Evolutionary conservation across 1,140 invertebrate genomes (phyloP), one percentile per base, ranked within the genome.

Genomic region (Bombus balteatus): DNA sequence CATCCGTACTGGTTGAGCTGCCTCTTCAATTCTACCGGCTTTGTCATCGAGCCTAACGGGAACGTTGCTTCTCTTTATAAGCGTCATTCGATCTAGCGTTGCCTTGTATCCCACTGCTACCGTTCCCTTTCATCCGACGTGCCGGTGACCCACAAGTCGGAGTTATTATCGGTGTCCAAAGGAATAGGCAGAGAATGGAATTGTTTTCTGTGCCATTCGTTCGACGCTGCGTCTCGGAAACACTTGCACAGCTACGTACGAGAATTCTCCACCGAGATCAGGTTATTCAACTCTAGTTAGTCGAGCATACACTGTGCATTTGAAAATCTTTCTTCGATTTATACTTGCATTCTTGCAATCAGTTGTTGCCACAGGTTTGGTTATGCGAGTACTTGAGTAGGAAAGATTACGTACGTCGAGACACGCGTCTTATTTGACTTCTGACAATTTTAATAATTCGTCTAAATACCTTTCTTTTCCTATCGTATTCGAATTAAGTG

Each of bases 161-260:
- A 65, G 75, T 77, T 77, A 77, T 77, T 77, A 77, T 77, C 75
- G 75, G 28, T 77, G 57, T 39, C 57, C 57, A 77, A 77, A 77
- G 75, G 57, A 77, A 65, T 41, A 25, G 15, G 13, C 28, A 12
- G 57, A 65, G 75, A 43, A 77, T 41, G 75, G 75, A 28, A 77
- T 77, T 65, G 57, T 77, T 77, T 77, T 77, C 75, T 65, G 37
- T 41, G 57, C 53, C 59, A 37, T 39, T n/a, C 28, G 75, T 28
- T 77, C 75, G 75, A 77, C 22, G 25, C 75, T 47, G n/a, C 75
- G 47, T 25, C 53, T 12, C 53, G 47, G 53, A 76, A 34, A 39
- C 74, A 37, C 25, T 22, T n/a, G 25, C 6, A 34, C 25, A 76
- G 75, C 9, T n/a, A 37, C 34, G 75, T 77, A 3, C 47, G 22